Conservation (phyloP, 2,888 invertebrate genomes). For the Mesoligia furuncula region DNA sequence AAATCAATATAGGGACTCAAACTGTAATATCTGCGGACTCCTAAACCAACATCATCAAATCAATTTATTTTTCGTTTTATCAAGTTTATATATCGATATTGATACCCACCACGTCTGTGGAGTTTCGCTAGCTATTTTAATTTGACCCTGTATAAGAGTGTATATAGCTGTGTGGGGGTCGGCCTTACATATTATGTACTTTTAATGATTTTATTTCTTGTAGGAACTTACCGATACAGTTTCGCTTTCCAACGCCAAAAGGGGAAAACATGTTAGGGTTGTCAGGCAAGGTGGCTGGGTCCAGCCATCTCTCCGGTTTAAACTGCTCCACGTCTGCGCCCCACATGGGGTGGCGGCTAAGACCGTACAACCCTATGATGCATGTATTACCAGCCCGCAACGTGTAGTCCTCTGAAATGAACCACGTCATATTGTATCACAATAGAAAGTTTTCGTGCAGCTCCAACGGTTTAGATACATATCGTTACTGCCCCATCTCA, state of each 20-base stretch:
- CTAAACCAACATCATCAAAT: too few relatives aligned
- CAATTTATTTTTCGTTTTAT: too few relatives aligned
- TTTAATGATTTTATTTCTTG: not conserved
- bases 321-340: slow-evolving; percentile 75
- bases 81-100: too few relatives aligned
- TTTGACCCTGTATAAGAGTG: too few relatives aligned
- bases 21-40: too few relatives aligned
- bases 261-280: slow-evolving; percentile 71
- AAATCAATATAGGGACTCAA: too few relatives aligned
- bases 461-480: too few relatives aligned
- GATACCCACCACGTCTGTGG: too few relatives aligned
- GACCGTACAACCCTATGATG: slow-evolving; percentile 70
- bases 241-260: slow-evolving; percentile 68
- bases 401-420: slow-evolving; percentile 19
- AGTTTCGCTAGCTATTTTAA: too few relatives aligned
- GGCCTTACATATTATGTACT: not conserved
- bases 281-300: slow-evolving; percentile 69
- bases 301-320: slow-evolving; percentile 77
- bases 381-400: slow-evolving; percentile 72
- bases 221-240: slow-evolving; percentile 26
- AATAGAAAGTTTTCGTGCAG: not conserved
- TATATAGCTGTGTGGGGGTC: not conserved
- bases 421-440: too few relatives aligned
- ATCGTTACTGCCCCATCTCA: not conserved
- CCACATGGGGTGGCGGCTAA: slow-evolving; percentile 76